Evolutionary conservation across 2,888 invertebrate genomes (phyloP).

Genomic region (Standfussiana lucernea): DNA sequence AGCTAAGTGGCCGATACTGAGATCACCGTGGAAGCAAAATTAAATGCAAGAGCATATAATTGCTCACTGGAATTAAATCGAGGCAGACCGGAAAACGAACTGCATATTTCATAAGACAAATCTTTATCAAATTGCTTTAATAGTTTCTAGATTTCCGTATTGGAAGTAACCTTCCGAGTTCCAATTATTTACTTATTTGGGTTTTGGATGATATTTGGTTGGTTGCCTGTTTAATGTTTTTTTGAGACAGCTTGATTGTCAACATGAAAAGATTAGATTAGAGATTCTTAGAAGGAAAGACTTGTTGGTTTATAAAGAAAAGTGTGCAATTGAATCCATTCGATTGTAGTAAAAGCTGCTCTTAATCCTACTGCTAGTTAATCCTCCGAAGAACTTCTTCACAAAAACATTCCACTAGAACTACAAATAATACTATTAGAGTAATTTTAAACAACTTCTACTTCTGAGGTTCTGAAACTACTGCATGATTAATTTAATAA

Average conservation of each 20-base stretch:
- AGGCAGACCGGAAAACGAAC: conserved; percentile 61
- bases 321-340: not conserved
- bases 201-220: not conserved
- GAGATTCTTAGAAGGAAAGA: not conserved
- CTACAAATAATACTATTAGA: not conserved
- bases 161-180: conserved; percentile 57
- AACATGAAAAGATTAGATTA: not conserved
- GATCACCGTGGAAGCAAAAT: conserved; percentile 48
- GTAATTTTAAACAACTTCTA: not conserved
- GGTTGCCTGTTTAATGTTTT: not conserved
- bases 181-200: conserved; percentile 52
- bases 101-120: conserved; percentile 54
- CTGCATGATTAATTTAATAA: no score
- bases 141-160: conserved; percentile 56
- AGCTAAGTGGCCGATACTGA: conserved; percentile 29
- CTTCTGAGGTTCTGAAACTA: not conserved
- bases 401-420: not conserved
- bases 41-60: conserved; percentile 59
- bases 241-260: not conserved
- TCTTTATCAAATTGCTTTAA: conserved; percentile 56
- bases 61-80: conserved; percentile 55
- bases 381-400: not conserved
- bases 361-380: no score
- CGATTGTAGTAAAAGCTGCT: no score
- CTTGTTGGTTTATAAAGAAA: not conserved